Percentiles rank a stretch among this genome's conserved stretches.
phyloP scores from a whole-genome alignment of 1,140 invertebrate species.

The Rhysida immarginata region DNA sequence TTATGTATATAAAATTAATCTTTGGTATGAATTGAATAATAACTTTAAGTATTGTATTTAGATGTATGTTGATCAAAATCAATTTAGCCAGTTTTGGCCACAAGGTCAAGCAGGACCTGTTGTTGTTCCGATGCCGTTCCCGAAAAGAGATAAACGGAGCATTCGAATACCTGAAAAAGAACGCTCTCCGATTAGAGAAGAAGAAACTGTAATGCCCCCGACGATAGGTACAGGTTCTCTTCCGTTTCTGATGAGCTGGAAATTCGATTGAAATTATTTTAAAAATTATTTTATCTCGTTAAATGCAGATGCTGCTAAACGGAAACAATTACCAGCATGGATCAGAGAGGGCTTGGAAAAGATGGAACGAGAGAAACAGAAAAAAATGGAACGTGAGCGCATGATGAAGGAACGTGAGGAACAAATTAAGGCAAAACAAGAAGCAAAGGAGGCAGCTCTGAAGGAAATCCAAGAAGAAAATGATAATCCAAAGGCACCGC shows the following conservation, averaged over 20 bases:
- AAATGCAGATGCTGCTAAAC: slow-evolving; percentile 76
- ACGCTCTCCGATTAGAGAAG: neutral
- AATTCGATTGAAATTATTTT: neutral
- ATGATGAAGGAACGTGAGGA: slow-evolving; percentile 45
- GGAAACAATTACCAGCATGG: slow-evolving; percentile 84
- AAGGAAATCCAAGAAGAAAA: slow-evolving; percentile 29
- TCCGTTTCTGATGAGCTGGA: too few species aligned
- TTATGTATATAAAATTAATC: too few species aligned
- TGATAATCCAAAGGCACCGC: slow-evolving; percentile 32
- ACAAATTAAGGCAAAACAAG: slow-evolving; percentile 41
- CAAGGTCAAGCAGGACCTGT: slow-evolving; percentile 7
- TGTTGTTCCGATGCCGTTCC: neutral
- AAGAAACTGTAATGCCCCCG: neutral
- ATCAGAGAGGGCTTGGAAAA: slow-evolving; percentile 91
- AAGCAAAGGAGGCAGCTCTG: slow-evolving; percentile 34
- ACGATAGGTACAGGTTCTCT: slow-evolving; percentile 1
- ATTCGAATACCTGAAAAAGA: neutral
- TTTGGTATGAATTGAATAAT: too few species aligned
- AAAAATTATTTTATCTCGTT: neutral
- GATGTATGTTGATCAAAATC: slow-evolving; percentile 10
- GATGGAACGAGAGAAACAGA: slow-evolving; percentile 89
- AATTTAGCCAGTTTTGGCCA: slow-evolving; percentile 16
- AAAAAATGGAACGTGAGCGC: slow-evolving; percentile 62
- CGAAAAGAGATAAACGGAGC: neutral
- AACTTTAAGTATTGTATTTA: too few species aligned